Base-by-base conservation (phyloP, 2,888 invertebrate species). In the Diaphora mendica region DNA sequence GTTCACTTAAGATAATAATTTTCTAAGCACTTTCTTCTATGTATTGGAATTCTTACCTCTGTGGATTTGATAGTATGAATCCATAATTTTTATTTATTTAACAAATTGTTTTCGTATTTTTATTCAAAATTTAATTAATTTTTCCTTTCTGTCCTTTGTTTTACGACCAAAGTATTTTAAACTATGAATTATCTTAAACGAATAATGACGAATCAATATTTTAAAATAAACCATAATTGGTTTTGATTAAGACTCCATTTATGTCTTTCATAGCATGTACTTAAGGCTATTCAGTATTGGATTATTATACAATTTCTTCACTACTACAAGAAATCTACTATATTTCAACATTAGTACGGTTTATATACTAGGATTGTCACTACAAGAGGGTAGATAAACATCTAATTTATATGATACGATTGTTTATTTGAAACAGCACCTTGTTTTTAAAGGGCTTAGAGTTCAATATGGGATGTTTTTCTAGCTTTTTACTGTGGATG, bases 311-410 rank as follows among this genome's bases (percentile, higher is more conserved):
- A 59, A 13, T 2, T n/a, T 11, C 26, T 26, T 30, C 26, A 59
- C 11, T 9, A 11, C 39, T 39, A 11, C 39, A 39, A 26, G 15
- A 0, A 26, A 15, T 59, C 62, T 44, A 35, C 26, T 51, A 69
- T n/a, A 48, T 68, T 73, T 73, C 68, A 64, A 26, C 17, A 75
- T 64, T 42, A n/a, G 64, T 30, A 62, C 23, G 39, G 62, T 44
- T 62, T 62, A 62, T 62, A 11, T 30, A 62, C 20, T 69, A n/a
- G 39, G 20, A 42, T 62, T 62, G 23, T 13, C 30, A 62, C 26
- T n/a, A 62, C 42, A 62, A 70, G 70, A 62, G 30, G 42, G 62
- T 55, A 39, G 35, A 68, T 33, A 33, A 67, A 48, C 33, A 48
- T 67, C 44, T 26, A 30, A 26, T 26, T 44, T 13, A 20, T 26